These are phyloP conservation scores for Agrotis segetum DNA, from an alignment of 2,888 invertebrate species.

Conservation along the genomic window DNA sequence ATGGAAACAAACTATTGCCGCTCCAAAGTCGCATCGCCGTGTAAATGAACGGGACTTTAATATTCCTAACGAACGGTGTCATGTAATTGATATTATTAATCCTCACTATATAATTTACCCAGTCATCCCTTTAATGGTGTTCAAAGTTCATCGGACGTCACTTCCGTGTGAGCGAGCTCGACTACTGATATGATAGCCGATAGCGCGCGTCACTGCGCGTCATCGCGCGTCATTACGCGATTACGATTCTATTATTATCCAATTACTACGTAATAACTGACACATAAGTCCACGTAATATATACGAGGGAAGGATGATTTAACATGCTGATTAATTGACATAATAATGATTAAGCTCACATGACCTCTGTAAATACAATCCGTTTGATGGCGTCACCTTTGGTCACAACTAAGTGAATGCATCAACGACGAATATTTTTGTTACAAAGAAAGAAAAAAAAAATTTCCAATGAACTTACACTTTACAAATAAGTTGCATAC, in stretches of 20 bases:
- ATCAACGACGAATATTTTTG: too few species aligned
- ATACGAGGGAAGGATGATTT: not conserved
- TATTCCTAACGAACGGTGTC: not conserved
- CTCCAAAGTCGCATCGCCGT: too few species aligned
- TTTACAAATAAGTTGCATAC: too few species aligned
- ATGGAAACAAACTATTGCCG: not conserved
- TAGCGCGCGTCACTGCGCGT: conserved; percentile 17
- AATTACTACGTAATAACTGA: conserved; percentile 11
- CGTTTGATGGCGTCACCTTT: too few species aligned
- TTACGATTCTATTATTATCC: too few species aligned
- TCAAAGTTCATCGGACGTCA: conserved; percentile 18
- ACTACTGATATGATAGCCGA: conserved; percentile 8
- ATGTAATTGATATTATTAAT: not conserved
- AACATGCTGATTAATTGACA: not conserved
- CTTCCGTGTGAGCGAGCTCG: conserved; percentile 18
- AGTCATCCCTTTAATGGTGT: conserved; percentile 10
- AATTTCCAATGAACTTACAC: too few species aligned
- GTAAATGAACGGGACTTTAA: too few species aligned
- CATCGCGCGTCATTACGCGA: conserved; percentile 31
- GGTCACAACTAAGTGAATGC: too few species aligned
- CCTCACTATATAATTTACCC: not conserved
- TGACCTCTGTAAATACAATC: too few species aligned
- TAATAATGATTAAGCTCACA: conserved; percentile 2
- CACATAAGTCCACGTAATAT: not conserved
- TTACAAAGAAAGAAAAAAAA: too few species aligned